These are phyloP conservation scores for Bombus affinis DNA, from an alignment of 1,140 invertebrate genomes.

Conservation along the genomic window DNA sequence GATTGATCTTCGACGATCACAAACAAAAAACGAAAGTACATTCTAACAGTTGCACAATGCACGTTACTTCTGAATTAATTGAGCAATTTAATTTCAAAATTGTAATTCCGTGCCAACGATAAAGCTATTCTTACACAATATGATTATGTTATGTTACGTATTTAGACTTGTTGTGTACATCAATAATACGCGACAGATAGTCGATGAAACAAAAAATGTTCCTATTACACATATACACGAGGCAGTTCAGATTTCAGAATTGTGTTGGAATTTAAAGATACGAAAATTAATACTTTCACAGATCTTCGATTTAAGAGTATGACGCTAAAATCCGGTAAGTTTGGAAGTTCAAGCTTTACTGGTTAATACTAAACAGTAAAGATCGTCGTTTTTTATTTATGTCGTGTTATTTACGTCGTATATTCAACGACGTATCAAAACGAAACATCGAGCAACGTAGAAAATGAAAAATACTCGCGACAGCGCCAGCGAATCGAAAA, in stretches of 20 bases:
- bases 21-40: background rate
- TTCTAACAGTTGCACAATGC: background rate
- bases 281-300: too few relatives aligned
- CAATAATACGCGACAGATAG: background rate
- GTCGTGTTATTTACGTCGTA: background rate
- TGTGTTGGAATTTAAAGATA: too few relatives aligned
- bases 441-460: background rate
- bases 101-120: background rate
- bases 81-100: background rate
- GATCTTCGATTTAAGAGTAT: too few relatives aligned
- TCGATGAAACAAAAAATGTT: too few relatives aligned
- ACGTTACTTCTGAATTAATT: background rate
- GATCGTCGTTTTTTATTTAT: too few relatives aligned
- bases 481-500: background rate
- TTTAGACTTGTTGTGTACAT: background rate
- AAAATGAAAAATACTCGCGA: slow-evolving; percentile 11
- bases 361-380: too few relatives aligned
- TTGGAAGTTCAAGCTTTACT: too few relatives aligned
- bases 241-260: too few relatives aligned
- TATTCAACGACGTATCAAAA: background rate
- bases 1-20: background rate
- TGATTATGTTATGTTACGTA: too few relatives aligned
- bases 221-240: too few relatives aligned
- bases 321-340: too few relatives aligned
- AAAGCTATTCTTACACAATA: background rate